phyloP scores from a whole-genome alignment of 1,140 invertebrate genomes.

The Periplaneta americana region DNA sequence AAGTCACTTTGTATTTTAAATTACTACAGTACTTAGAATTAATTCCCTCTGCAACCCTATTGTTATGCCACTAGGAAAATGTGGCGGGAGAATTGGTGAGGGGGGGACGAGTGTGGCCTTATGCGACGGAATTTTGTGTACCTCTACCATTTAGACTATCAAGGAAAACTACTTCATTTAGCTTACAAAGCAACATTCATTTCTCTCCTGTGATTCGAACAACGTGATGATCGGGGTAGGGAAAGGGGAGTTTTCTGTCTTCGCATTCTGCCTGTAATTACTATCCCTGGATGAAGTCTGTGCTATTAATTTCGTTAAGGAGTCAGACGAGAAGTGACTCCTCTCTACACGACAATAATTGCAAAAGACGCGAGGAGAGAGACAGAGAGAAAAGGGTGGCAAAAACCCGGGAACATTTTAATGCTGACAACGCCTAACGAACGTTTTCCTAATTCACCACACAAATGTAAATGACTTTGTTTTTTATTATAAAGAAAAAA shows the following conservation, averaged over 20 bases:
- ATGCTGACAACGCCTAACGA: not conserved
- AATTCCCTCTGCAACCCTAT: too few relatives aligned
- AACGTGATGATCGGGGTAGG: not conserved
- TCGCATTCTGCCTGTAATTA: not conserved
- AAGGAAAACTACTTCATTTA: not conserved
- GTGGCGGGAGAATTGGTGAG: too few relatives aligned
- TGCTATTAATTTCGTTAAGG: not conserved
- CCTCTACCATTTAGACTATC: not conserved
- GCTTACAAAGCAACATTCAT: not conserved
- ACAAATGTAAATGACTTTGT: not conserved
- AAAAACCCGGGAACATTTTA: not conserved
- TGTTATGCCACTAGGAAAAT: too few relatives aligned
- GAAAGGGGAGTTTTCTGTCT: too few relatives aligned
- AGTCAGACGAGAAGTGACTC: not conserved
- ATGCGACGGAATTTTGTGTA: not conserved
- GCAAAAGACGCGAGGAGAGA: not conserved
- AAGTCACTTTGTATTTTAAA: too few relatives aligned
- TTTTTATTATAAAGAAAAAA: too few relatives aligned
- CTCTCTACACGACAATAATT: not conserved
- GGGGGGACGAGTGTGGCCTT: not conserved
- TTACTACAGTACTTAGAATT: too few relatives aligned
- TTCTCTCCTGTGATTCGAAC: not conserved
- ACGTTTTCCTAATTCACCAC: not conserved
- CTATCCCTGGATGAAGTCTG: not conserved
- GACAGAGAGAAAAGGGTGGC: not conserved